A percentile compares a stretch with the other conserved stretches of the same genome.
phyloP scores from a whole-genome alignment of 2,113 vertebrate genomes.

The Oreamnos americanus region DNA sequence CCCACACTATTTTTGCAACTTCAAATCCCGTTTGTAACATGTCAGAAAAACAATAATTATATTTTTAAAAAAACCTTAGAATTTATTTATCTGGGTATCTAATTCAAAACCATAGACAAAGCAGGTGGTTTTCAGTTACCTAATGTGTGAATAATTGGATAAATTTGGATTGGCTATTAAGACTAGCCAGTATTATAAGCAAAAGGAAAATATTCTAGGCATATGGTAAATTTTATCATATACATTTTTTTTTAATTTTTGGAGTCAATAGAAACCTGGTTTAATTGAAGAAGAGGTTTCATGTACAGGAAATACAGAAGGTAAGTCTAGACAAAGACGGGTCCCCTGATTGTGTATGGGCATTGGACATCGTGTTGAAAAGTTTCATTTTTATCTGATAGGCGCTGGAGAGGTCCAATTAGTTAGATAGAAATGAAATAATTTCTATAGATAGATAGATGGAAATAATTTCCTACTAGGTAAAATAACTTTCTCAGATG shows the following conservation, averaged over 20 bases:
- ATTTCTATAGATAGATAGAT: background rate
- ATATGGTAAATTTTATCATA: background rate
- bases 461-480: background rate
- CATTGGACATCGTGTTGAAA: background rate
- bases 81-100: background rate
- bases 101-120: background rate
- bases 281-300: background rate
- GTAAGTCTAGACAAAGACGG: background rate
- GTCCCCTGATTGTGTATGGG: background rate
- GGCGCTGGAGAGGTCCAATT: background rate
- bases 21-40: background rate
- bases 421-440: constrained; percentile 14
- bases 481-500: background rate
- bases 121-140: background rate
- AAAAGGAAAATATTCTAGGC: background rate
- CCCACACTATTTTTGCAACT: background rate
- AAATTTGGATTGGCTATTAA: background rate
- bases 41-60: background rate
- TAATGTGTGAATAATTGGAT: background rate
- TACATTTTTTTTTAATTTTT: background rate
- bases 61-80: background rate
- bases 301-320: background rate
- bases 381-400: background rate
- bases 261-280: background rate
- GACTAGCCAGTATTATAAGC: background rate